phyloP scores from a whole-genome alignment of 2,113 vertebrate genomes.

The Ptyas mucosa region DNA sequence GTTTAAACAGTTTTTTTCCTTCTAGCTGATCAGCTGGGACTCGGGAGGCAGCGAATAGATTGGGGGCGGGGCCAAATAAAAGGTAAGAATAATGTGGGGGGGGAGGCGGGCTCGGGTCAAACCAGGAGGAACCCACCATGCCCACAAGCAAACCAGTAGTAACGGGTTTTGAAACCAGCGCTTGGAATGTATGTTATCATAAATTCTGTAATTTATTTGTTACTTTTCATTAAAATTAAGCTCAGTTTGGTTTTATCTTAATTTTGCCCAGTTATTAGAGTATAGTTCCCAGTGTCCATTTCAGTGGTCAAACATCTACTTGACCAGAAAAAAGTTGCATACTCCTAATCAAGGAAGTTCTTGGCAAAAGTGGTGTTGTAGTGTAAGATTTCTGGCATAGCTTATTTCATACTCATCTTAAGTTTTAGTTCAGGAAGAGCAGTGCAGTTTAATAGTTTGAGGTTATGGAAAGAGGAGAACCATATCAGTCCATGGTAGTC shows the following conservation, averaged over 20 bases:
- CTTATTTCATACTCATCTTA: not conserved
- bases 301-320: not conserved
- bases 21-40: no score
- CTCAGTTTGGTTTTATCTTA: not conserved
- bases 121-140: no score
- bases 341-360: not conserved
- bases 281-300: not conserved
- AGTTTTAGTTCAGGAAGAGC: not conserved
- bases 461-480: not conserved
- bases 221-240: not conserved
- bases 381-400: not conserved
- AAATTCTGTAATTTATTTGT: not conserved
- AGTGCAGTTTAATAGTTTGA: not conserved
- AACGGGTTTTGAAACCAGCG: no score
- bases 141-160: no score
- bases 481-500: not conserved
- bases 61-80: no score
- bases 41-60: no score
- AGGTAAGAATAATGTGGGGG: no score
- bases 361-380: not conserved
- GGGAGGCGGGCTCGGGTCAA: no score
- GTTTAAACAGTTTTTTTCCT: no score
- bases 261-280: not conserved
- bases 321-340: not conserved
- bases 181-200: not conserved